Conservation (phyloP, 2,888 invertebrate species). For the Lepidochrysops patricia region DNA sequence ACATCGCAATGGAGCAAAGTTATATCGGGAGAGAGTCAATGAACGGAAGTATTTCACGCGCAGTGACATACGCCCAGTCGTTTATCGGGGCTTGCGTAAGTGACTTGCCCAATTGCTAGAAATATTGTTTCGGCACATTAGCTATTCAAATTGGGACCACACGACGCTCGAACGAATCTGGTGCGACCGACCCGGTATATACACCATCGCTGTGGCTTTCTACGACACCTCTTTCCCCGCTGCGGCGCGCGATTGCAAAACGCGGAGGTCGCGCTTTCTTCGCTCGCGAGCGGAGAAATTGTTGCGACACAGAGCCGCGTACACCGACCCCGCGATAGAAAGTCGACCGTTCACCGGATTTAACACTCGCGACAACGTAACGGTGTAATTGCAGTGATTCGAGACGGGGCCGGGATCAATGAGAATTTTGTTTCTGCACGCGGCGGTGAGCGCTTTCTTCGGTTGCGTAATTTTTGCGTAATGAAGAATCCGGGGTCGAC, state of each 20-base stretch:
- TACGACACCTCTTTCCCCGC: conserved; percentile 50
- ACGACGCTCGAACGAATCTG: conserved; percentile 24
- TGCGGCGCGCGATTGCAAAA: conserved; percentile 64
- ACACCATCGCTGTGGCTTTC: conserved; percentile 43
- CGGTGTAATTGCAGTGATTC: conserved; percentile 69
- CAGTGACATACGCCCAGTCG: conserved; percentile 61
- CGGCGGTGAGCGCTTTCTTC: conserved; percentile 62
- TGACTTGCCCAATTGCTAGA: conserved; percentile 54
- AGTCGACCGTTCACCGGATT: conserved; percentile 73
- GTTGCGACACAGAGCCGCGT: conserved; percentile 69
- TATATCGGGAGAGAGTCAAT: conserved; percentile 72
- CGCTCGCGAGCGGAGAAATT: conserved; percentile 73
- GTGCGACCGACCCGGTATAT: conserved; percentile 29
- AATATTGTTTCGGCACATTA: conserved; percentile 31
- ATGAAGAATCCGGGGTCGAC: conserved; percentile 50
- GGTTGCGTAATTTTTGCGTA: conserved; percentile 64
- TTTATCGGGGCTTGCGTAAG: conserved; percentile 67
- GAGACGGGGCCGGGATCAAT: conserved; percentile 56
- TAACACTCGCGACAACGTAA: conserved; percentile 62
- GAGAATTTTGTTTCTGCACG: conserved; percentile 57
- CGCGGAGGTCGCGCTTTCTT: conserved; percentile 73
- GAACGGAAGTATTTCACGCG: conserved; percentile 72
- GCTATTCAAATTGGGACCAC: not conserved
- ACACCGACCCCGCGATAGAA: conserved; percentile 73
- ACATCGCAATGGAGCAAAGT: conserved; percentile 42